These are phyloP conservation scores for Myiozetetes cayanensis DNA, from an alignment of 2,113 vertebrate genomes.

Conservation along the genomic window DNA sequence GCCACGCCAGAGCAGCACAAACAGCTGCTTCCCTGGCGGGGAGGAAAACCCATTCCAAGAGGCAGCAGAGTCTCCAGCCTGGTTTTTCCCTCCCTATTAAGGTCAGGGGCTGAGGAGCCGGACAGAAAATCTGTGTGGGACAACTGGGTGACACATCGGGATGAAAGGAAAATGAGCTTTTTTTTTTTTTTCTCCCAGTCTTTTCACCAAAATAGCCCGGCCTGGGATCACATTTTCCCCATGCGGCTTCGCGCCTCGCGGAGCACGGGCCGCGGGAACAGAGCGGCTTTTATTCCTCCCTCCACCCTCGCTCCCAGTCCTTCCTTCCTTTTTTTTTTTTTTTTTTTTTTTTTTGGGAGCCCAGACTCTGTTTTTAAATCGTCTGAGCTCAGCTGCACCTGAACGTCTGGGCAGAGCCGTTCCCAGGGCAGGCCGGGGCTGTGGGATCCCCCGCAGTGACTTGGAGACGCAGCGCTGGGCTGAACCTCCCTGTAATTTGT, in stretches of 20 bases:
- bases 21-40: neutral
- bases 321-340: neutral
- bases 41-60: neutral
- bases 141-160: neutral
- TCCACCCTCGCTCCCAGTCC: neutral
- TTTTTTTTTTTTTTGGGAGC: neutral
- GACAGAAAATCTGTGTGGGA: neutral
- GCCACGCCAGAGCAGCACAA: neutral
- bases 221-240: neutral
- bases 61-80: neutral
- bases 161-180: neutral
- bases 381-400: constrained; percentile 12
- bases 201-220: neutral
- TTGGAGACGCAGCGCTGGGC: neutral
- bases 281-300: neutral
- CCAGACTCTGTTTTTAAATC: constrained; percentile 5
- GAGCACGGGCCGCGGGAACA: neutral
- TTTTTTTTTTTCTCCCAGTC: neutral
- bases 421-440: constrained; percentile 1
- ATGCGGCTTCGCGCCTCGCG: neutral
- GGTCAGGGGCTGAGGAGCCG: neutral
- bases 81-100: neutral
- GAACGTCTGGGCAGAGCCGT: constrained; percentile 3
- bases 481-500: constrained; percentile 7
- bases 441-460: neutral